Conservation (phyloP, 64 coral and sea anemone species). For the Actinia tenebrosa region DNA sequence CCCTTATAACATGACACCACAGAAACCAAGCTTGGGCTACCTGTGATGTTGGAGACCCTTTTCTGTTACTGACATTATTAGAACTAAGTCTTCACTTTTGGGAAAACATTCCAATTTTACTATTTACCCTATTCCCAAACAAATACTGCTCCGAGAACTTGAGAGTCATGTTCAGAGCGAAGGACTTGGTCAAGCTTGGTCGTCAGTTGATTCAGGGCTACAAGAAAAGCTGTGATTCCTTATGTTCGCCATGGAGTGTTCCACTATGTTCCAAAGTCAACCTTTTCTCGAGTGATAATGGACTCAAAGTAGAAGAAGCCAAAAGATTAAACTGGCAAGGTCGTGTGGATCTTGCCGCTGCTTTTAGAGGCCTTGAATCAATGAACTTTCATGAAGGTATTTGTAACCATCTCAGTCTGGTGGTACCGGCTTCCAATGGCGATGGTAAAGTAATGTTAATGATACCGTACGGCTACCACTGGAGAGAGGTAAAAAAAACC, state of each 20-base stretch:
- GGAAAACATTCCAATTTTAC: no score
- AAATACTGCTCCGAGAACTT: no score
- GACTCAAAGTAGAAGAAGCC: background rate
- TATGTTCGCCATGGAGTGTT: background rate
- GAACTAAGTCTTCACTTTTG: no score
- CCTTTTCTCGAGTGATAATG: background rate
- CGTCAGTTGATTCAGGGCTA: background rate
- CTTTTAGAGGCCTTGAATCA: conserved; percentile 65
- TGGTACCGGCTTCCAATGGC: conserved; percentile 65
- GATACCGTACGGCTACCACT: conserved; percentile 68
- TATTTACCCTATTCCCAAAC: no score
- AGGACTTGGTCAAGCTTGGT: background rate
- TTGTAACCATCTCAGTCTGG: conserved; percentile 81
- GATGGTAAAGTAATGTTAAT: conserved; percentile 65
- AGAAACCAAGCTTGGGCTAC: no score
- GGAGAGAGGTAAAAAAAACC: conserved; percentile 57
- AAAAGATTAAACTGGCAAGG: conserved; percentile 50
- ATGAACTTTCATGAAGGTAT: conserved; percentile 69
- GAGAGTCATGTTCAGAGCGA: background rate
- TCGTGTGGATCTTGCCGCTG: conserved; percentile 66
- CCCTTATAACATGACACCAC: no score
- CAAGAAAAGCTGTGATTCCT: background rate
- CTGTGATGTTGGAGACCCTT: no score
- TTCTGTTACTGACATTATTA: no score
- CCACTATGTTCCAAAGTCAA: background rate